Percentiles rank a stretch among this genome's conserved stretches.
Evolutionary conservation across 2,888 invertebrate genomes (phyloP).

Genomic region (Plagiodera versicolora): DNA sequence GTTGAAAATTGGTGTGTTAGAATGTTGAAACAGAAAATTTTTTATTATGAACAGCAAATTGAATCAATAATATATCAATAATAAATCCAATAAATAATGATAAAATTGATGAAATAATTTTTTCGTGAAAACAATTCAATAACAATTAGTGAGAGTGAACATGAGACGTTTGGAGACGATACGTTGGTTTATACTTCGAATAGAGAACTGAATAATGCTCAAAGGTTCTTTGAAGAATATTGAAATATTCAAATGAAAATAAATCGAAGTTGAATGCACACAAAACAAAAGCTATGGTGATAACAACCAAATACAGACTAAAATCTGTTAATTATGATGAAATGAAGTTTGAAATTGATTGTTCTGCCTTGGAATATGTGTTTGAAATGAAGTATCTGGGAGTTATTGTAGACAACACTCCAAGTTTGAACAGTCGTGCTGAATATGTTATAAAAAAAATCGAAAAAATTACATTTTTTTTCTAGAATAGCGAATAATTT

Average conservation of each 20-base stretch:
- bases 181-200: not conserved
- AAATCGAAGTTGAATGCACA: not conserved
- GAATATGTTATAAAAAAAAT: not conserved
- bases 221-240: not conserved
- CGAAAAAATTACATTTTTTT: not conserved
- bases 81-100: too few species aligned
- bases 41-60: too few species aligned
- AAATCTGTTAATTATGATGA: not conserved
- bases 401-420: not conserved
- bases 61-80: too few species aligned
- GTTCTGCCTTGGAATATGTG: not conserved
- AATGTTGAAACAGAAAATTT: too few species aligned
- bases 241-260: not conserved
- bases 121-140: too few species aligned
- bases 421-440: constrained; percentile 2
- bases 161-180: not conserved
- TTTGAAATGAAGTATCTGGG: not conserved
- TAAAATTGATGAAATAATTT: too few species aligned
- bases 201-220: not conserved
- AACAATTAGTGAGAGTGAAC: not conserved
- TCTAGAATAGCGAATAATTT: constrained; percentile 5
- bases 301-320: not conserved
- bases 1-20: too few species aligned
- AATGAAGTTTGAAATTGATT: not conserved
- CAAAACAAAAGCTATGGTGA: constrained; percentile 6